A percentile compares a stretch with the other conserved stretches of the same genome.
Conservation (phyloP, 2,797 vertebrate species). For the Steatocranus sp. region DNA sequence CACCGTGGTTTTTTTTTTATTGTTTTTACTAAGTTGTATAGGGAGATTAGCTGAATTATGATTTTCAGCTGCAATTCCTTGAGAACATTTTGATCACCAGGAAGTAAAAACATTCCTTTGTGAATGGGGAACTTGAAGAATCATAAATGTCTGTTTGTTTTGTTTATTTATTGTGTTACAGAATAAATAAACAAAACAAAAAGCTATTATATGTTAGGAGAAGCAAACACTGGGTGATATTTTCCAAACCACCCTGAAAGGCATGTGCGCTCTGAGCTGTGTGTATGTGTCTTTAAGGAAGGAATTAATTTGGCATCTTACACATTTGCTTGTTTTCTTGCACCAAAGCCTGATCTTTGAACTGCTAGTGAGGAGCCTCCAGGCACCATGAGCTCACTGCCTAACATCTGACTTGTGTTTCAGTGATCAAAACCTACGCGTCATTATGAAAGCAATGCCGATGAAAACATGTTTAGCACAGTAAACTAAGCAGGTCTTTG, state of each 20-base stretch:
- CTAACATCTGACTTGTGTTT: slow-evolving; percentile 74
- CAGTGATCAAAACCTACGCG: slow-evolving; percentile 68
- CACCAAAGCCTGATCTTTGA: slow-evolving; percentile 75
- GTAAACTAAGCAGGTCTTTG: slow-evolving; percentile 43
- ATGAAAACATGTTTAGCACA: slow-evolving; percentile 68
- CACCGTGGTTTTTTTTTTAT: fast-evolving
- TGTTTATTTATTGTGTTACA: neutral
- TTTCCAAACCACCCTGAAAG: slow-evolving; percentile 1
- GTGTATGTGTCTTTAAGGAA: slow-evolving; percentile 66
- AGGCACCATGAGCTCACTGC: slow-evolving; percentile 73
- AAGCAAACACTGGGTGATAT: slow-evolving; percentile 9
- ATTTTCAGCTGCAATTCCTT: slow-evolving; percentile 33
- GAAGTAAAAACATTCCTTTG: slow-evolving; percentile 9
- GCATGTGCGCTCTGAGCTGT: slow-evolving; percentile 17
- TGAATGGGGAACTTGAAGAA: neutral
- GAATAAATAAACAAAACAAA: neutral
- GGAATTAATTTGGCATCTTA: slow-evolving; percentile 72
- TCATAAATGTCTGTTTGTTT: neutral
- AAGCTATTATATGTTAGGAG: neutral
- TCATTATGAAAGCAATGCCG: slow-evolving; percentile 67
- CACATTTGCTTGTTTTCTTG: slow-evolving; percentile 73
- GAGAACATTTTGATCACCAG: slow-evolving; percentile 9
- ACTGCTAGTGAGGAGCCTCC: slow-evolving; percentile 69
- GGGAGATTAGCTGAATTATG: slow-evolving; percentile 31
- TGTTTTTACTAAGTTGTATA: neutral